A percentile compares a stretch with the other conserved stretches of the same genome.
Evolutionary conservation across 1,140 invertebrate species (phyloP).

Genomic region (Sycobia sp.): DNA sequence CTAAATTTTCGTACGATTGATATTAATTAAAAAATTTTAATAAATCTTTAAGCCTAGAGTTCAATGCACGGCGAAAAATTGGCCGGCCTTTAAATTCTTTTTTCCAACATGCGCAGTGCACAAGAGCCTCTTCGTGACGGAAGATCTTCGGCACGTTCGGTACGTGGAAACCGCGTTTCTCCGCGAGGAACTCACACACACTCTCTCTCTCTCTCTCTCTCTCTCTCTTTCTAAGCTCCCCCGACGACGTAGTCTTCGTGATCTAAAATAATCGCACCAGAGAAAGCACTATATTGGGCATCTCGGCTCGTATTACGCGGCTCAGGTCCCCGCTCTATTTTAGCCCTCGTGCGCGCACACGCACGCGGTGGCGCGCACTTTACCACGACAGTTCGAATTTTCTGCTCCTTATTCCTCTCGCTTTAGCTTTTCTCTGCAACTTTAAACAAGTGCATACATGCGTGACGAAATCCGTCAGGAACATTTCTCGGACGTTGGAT

Average conservation of each 20-base stretch:
- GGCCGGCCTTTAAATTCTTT: background rate
- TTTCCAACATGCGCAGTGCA: too few relatives aligned
- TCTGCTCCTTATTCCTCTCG: too few relatives aligned
- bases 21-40: background rate
- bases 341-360: conserved; percentile 15
- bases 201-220: background rate
- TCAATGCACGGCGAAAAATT: background rate
- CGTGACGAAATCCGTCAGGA: too few relatives aligned
- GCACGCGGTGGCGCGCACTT: background rate
- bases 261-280: conserved; percentile 52
- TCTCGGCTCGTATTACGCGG: conserved; percentile 57
- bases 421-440: too few relatives aligned
- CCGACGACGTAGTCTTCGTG: conserved; percentile 14
- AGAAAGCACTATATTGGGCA: conserved; percentile 59
- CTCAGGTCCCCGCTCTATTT: conserved; percentile 43
- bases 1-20: background rate
- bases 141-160: conserved; percentile 7
- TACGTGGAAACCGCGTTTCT: background rate
- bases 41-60: background rate
- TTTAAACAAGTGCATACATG: too few relatives aligned
- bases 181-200: background rate
- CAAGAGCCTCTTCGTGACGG: too few relatives aligned
- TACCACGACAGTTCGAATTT: too few relatives aligned
- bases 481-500: too few relatives aligned
- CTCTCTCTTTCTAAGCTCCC: background rate